Evolutionary conservation across 2,113 vertebrate species (phyloP).

Genomic region (Sclerurus mexicanus): DNA sequence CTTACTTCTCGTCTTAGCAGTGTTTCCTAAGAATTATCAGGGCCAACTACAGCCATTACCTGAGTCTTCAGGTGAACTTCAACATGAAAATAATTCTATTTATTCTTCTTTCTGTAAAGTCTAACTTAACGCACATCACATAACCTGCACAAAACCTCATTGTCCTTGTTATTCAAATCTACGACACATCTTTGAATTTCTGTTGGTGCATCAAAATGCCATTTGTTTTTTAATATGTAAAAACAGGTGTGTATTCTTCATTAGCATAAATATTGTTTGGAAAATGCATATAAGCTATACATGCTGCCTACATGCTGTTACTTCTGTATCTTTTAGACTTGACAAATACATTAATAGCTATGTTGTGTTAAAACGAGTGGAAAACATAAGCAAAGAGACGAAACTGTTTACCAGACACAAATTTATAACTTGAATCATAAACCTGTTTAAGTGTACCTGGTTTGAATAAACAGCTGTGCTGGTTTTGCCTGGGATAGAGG

Average conservation of each 20-base stretch:
- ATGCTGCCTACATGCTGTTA: background rate
- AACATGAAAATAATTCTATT: background rate
- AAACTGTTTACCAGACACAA: background rate
- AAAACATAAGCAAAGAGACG: background rate
- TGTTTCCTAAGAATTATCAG: background rate
- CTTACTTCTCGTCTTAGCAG: background rate
- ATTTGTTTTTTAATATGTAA: background rate
- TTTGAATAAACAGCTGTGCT: background rate
- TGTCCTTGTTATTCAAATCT: background rate
- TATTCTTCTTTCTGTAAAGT: background rate
- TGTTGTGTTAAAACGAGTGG: background rate
- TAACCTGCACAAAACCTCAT: rapidly evolving
- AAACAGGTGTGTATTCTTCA: background rate
- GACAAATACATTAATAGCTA: background rate
- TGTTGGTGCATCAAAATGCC: background rate
- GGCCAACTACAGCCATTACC: background rate
- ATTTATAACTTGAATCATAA: background rate
- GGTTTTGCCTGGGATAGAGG: background rate
- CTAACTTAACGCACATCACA: background rate
- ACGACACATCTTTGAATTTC: background rate
- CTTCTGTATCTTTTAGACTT: background rate
- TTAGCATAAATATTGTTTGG: background rate
- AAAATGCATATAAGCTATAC: background rate
- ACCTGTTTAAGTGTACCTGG: background rate
- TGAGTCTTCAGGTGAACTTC: background rate